These are phyloP conservation scores for Xiphophorus maculatus DNA, from an alignment of 2,113 vertebrate species.

Conservation along the genomic window DNA sequence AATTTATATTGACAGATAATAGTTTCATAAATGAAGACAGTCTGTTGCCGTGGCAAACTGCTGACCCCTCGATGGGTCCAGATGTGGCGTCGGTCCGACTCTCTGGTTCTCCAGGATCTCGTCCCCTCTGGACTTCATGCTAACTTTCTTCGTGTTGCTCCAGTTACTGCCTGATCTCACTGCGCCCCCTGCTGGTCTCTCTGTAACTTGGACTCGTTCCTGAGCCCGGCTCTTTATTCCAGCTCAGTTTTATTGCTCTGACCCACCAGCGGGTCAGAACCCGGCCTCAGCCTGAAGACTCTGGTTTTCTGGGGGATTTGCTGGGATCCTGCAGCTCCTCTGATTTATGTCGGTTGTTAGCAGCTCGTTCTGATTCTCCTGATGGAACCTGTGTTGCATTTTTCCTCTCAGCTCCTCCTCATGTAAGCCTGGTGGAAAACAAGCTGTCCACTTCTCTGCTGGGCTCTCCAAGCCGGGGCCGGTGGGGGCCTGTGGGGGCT, in stretches of 20 bases:
- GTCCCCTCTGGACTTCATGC: too few relatives aligned
- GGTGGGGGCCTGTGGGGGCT: background rate
- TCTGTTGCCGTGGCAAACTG: too few relatives aligned
- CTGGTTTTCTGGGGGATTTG: conserved; percentile 34
- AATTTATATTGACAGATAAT: too few relatives aligned
- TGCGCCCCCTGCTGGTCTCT: background rate
- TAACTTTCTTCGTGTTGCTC: background rate
- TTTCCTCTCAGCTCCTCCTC: background rate
- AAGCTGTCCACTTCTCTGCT: conserved; percentile 37
- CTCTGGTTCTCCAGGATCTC: too few relatives aligned
- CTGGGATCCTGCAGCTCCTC: conserved; percentile 9
- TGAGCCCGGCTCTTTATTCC: too few relatives aligned
- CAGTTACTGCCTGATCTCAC: background rate
- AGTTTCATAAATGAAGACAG: too few relatives aligned
- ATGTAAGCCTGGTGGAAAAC: conserved; percentile 67
- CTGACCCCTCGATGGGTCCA: too few relatives aligned
- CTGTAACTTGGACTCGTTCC: too few relatives aligned
- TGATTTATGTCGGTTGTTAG: conserved; percentile 15
- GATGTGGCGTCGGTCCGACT: too few relatives aligned
- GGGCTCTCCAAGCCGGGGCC: conserved; percentile 42
- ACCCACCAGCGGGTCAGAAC: background rate
- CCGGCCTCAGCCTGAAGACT: background rate
- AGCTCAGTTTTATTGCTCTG: background rate
- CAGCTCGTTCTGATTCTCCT: conserved; percentile 1
- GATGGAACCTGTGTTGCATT: background rate